Evolutionary conservation across 2,113 vertebrate genomes (phyloP).

Genomic region (Dasyprocta punctata): DNA sequence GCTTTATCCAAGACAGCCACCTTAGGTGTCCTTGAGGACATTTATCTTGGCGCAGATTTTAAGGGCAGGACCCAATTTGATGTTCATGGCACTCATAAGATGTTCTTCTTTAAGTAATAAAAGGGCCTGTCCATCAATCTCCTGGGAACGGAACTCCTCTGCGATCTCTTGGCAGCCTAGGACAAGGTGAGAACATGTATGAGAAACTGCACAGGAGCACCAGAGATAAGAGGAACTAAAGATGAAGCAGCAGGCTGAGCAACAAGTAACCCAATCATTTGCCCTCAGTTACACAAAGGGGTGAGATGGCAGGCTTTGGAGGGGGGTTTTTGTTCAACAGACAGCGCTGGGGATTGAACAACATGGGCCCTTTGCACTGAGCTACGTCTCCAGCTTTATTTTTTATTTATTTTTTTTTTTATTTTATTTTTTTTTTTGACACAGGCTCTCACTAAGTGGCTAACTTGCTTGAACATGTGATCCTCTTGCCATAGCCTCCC

Average conservation of each 20-base stretch:
- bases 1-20: conserved; percentile 56
- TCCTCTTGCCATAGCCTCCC: not conserved
- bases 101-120: conserved; percentile 97
- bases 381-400: not conserved
- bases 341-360: not conserved
- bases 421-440: no score
- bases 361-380: not conserved
- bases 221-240: not conserved
- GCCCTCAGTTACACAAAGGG: not conserved
- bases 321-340: not conserved
- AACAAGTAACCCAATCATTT: not conserved
- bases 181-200: not conserved
- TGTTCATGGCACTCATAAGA: conserved; percentile 99
- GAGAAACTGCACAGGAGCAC: not conserved
- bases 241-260: not conserved
- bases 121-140: conserved; percentile 98
- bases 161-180: conserved; percentile 98
- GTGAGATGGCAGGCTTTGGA: not conserved
- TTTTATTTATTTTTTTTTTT: no score
- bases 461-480: not conserved
- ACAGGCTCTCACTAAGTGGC: not conserved
- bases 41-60: conserved; percentile 99
- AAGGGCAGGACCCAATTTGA: conserved; percentile 97
- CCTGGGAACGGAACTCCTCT: conserved; percentile 96
- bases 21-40: conserved; percentile 94